Evolutionary conservation across 2,113 vertebrate genomes (phyloP).

Genomic region (Platysternon megacephalum): DNA sequence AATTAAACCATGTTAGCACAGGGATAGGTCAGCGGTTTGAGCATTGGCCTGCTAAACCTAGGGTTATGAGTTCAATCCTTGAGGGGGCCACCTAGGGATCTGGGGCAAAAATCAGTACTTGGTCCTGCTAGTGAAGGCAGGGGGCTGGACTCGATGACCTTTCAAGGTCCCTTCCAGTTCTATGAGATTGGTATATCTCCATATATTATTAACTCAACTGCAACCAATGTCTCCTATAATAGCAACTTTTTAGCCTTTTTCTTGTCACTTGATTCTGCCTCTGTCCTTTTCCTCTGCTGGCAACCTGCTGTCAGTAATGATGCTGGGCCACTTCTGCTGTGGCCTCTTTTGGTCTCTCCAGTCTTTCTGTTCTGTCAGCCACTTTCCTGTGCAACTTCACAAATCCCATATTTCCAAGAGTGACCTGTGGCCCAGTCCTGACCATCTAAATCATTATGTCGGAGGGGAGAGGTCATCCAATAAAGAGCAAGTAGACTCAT

Average conservation of each 20-base stretch:
- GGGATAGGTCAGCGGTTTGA: too few relatives aligned
- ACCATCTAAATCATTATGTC: background rate
- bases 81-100: too few relatives aligned
- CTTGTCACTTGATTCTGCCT: background rate
- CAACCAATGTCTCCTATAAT: background rate
- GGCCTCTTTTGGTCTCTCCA: rapidly evolving
- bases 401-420: background rate
- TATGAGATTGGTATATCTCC: too few relatives aligned
- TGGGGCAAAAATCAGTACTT: too few relatives aligned
- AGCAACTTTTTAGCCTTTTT: background rate
- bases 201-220: too few relatives aligned
- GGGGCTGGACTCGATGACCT: too few relatives aligned
- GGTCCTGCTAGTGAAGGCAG: too few relatives aligned
- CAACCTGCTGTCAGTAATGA: background rate
- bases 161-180: too few relatives aligned
- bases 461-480: background rate
- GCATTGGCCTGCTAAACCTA: too few relatives aligned
- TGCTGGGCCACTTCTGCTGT: background rate
- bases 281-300: background rate
- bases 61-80: too few relatives aligned
- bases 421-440: background rate
- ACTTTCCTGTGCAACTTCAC: background rate
- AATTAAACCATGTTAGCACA: rapidly evolving
- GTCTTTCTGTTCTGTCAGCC: rapidly evolving
- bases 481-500: background rate